Conservation (phyloP, 2,888 invertebrate species). For the Plebejus melissa region DNA sequence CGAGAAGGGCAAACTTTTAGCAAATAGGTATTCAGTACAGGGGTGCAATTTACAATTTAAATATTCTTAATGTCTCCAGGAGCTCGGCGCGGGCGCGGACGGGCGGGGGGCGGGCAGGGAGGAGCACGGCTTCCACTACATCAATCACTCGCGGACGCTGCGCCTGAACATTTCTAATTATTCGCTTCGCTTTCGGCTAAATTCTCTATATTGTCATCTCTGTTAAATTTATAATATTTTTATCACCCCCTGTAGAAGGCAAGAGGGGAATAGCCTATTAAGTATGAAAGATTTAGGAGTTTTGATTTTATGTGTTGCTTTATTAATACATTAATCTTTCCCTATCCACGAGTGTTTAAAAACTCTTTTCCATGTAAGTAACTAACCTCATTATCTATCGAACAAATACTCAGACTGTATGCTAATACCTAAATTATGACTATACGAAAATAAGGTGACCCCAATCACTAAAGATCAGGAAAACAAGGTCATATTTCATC, state of each 20-base stretch:
- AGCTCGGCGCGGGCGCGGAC: conserved; percentile 53
- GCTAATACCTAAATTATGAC: neutral
- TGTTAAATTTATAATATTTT: conserved; percentile 20
- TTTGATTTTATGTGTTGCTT: neutral
- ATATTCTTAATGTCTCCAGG: conserved; percentile 78
- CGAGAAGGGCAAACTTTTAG: conserved; percentile 60
- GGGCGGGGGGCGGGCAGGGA: conserved; percentile 38
- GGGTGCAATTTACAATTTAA: conserved; percentile 77
- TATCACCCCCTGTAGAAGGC: neutral
- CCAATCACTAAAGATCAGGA: neutral
- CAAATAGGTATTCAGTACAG: conserved; percentile 77
- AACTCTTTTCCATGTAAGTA: too few relatives aligned
- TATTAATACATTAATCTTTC: neutral
- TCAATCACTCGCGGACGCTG: conserved; percentile 77
- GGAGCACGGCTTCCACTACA: conserved; percentile 69
- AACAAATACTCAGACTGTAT: neutral
- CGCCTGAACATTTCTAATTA: conserved; percentile 77
- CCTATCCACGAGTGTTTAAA: too few relatives aligned
- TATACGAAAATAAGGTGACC: neutral
- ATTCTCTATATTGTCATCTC: conserved; percentile 46
- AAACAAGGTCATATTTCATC: conserved; percentile 30
- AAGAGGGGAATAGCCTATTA: neutral
- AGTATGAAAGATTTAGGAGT: neutral
- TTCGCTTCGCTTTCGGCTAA: conserved; percentile 59
- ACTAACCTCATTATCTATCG: neutral